A percentile compares a stretch with the other conserved stretches of the same genome.
Evolutionary conservation across 2,797 vertebrate species (phyloP).

Genomic region (Erethizon dorsatum): DNA sequence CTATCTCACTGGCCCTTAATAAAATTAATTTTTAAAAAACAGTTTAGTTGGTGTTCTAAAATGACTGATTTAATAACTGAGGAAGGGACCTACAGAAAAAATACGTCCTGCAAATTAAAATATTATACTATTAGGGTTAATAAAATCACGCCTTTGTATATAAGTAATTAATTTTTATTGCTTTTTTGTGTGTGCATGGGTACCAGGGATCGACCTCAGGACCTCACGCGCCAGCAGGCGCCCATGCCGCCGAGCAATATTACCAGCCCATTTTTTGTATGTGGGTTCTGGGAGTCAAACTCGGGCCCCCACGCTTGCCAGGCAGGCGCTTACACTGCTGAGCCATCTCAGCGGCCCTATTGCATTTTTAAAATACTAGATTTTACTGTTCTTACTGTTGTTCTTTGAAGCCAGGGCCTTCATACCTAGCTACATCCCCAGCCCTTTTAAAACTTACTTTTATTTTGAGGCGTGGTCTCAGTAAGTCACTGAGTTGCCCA

Average conservation of each 20-base stretch:
- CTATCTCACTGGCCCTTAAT: not conserved
- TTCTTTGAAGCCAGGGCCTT: constrained; percentile 15
- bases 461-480: not conserved
- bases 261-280: too few species aligned
- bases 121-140: constrained; percentile 14
- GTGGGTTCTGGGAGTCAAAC: too few species aligned
- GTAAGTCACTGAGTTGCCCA: not conserved
- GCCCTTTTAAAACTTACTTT: not conserved
- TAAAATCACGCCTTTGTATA: not conserved
- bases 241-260: too few species aligned
- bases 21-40: not conserved
- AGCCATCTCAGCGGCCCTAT: too few species aligned
- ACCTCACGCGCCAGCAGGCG: too few species aligned
- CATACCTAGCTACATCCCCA: not conserved
- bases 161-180: constrained; percentile 53
- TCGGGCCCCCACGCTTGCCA: too few species aligned
- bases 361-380: not conserved
- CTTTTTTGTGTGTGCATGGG: too few species aligned
- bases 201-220: too few species aligned
- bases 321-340: too few species aligned
- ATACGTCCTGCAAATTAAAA: not conserved
- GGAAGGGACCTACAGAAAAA: not conserved
- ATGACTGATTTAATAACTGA: constrained; percentile 41
- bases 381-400: constrained; percentile 59
- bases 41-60: constrained; percentile 33